Evolutionary conservation across 2,113 vertebrate genomes (phyloP), one percentile per base, ranked within the genome.

Genomic region (Esox niger): DNA sequence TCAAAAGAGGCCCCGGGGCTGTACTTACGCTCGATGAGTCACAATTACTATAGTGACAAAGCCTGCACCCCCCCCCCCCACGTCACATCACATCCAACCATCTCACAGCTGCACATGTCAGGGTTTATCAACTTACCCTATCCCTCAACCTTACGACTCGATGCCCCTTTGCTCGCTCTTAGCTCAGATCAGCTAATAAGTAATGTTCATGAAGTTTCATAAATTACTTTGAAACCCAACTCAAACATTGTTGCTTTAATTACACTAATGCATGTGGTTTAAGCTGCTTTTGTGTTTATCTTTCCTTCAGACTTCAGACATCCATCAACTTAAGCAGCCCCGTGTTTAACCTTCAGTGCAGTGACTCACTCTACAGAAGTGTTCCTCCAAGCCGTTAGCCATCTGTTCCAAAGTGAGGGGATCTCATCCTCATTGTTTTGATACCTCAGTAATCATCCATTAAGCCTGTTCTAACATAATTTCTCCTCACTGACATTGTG

Each of bases 1-100:
- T 60, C 62, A 52, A 66, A 47, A 64, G 56, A 73, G 79, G 82
- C 82, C 80, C 64, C 68, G 71, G 82, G 85, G 81, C 74, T 55
- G 81, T 73, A 69, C 78, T 87, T 84, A 86, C 82, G 76, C 83
- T 80, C 79, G 88, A 82, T 90, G 87, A 89, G 81, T 90, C 88
- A 90, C 87, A 89, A 83, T 90, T 89, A 90, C 83, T 81, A 78
- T 69, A 33, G 80, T 62, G 80, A 78, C 81, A 25, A 78, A 77
- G 80, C 83, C 80, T 33, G 65, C 74, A 69, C 78, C 81, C 83
- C 69, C 79, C 85, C 83, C n/a, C n/a, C n/a, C n/a, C n/a, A n/a
- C n/a, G n/a, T n/a, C 77, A 43, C 80, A 68, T 76, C 68, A 63
- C 75, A 71, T 71, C 66, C 79, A 80, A 71, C 80, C 66, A 21